phyloP scores from a whole-genome alignment of 92 coral and sea anemone species.

The Phenganax marumi region DNA sequence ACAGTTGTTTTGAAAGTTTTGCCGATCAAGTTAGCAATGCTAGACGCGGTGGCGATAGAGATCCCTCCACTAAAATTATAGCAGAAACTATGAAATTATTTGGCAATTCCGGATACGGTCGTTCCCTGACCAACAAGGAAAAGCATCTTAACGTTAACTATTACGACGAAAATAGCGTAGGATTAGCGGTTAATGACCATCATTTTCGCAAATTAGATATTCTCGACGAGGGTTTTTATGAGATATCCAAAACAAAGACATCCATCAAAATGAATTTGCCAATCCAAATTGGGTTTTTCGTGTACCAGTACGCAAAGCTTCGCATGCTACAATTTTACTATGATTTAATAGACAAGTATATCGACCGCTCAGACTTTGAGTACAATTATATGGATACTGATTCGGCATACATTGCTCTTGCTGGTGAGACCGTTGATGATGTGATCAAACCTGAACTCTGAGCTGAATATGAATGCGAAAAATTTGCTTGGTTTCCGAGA shows the following conservation, averaged over 20 bases:
- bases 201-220: background rate
- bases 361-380: conserved; percentile 7
- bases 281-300: background rate
- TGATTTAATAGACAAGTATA: background rate
- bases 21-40: conserved; percentile 3
- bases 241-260: background rate
- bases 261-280: background rate
- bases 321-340: too few species aligned
- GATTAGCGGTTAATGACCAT: background rate
- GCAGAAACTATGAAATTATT: background rate
- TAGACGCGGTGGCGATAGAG: background rate
- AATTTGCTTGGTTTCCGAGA: background rate
- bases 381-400: background rate
- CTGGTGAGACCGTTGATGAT: background rate
- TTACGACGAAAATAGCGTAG: background rate
- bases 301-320: too few species aligned
- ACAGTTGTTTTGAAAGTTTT: background rate
- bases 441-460: background rate
- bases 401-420: background rate
- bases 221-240: background rate
- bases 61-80: background rate
- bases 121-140: background rate
- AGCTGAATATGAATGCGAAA: conserved; percentile 1
- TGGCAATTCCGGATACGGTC: conserved; percentile 3
- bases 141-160: conserved; percentile 8